Evolutionary conservation across 2,113 vertebrate genomes (phyloP), one percentile per base, ranked within the genome.

Genomic region (Oxyruncus cristatus): DNA sequence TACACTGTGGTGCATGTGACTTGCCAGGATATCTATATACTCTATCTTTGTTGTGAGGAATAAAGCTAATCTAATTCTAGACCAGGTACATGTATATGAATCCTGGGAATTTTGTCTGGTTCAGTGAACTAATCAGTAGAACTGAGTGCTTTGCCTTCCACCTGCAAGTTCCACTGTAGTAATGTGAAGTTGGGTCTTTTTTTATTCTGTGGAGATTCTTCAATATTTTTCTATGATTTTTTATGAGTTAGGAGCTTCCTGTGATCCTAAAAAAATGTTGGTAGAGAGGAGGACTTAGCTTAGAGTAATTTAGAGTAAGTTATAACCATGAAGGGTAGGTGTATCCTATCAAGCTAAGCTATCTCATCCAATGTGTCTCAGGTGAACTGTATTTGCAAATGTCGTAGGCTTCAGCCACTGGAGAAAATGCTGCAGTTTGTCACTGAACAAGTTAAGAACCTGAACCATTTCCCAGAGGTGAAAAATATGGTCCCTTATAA

Each of bases 1-100:
- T 91, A 32, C n/a, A 4, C 52, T 53, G 4, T 41, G 15, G n/a
- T 53, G 24, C 0, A 0, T 56, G 11, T 78, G 39, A 33, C 30
- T 78, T 85, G 37, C 66, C 39, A 70, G 75, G 24, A 8, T 74
- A 26, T 50, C 4, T 4, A 7, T 49, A 12, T 17, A 35, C 22
- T 82, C 26, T 35, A 3, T 13, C 10, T 77, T 2, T 47, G 5
- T 49, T 81, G 44, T 61, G 44, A 82, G n/a, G 15, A 71, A 41
- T 52, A 4, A 68, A 78, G 26, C 6, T 85, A 16, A 27, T 63
- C 30, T 50, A 5, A 33, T 17, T 83, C 33, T 50, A 52, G 24
- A 55, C 49, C 61, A 58, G 28, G 11, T 78, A 8, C 46, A 39
- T 55, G 17, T 23, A 7, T 49, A 58, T 53, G n/a, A 56, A 49